Base-by-base conservation (phyloP, 2,797 vertebrate species). In the Anguilla marmorata region DNA sequence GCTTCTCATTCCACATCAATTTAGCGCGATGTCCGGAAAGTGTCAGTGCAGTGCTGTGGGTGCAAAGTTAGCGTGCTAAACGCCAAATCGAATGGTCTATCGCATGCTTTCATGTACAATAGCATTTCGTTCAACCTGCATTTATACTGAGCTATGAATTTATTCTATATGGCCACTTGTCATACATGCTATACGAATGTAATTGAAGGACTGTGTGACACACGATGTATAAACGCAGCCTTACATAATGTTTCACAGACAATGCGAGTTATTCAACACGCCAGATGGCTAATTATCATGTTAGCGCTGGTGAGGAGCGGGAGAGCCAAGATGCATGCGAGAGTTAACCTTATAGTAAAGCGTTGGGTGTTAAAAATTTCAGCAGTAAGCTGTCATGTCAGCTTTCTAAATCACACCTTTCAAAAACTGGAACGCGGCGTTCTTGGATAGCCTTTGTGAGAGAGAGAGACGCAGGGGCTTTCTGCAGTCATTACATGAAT, bases 281-380 rank as follows among this genome's bases (percentile, higher is more conserved):
- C 86, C 88, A 90, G 86, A 91, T 89, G 90, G 88, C 66, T 85
- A 86, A 63, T 85, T 87, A 86, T 52, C 21, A 66, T 63, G 45
- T 86, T 56, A 76, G 80, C 74, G 41, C 11, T 50, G 37, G 27
- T 88, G 79, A 89, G 11, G 72, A 86, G 52, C 89, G 1, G 27
- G 12, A 89, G n/a, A 8, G 63, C n/a, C 21, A 87, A 63, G 30
- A 54, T 66, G 86, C 45, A 89, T 66, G 69, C 69, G 79, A 72
- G 24, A 82, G 41, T 82, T 82, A 48, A 82, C 45, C 41, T 82
- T 37, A 69, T 84, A 74, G 69, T 24, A 85, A 89, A 56, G 63
- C 30, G 16, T 82, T 9, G 63, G 54, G 82, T 86, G 79, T 27
- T 66, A 85, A 86, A 83, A 48, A 74, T 45, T 50, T 82, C 83